Percentiles rank a stretch among this genome's conserved stretches.
These are phyloP conservation scores for Miniopterus natalensis DNA, from an alignment of 2,113 vertebrate species.

Conservation along the genomic window DNA sequence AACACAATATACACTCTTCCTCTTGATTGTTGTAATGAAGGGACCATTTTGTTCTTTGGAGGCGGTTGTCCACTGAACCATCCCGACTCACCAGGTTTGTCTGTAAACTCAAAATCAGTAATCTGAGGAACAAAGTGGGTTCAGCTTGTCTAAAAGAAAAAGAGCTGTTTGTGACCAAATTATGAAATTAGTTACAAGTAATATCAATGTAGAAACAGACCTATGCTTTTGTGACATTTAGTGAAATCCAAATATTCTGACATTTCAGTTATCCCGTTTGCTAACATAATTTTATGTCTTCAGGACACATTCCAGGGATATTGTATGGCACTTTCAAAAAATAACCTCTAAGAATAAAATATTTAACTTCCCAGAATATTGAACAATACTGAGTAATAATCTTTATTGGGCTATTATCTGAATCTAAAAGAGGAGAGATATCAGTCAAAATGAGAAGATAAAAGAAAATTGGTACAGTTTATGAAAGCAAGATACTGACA, in stretches of 20 bases:
- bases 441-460: slow-evolving; percentile 24
- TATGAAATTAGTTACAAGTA: not conserved
- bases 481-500: slow-evolving; percentile 58
- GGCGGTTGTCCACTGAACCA: not conserved
- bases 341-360: not conserved
- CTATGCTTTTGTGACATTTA: not conserved
- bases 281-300: not conserved
- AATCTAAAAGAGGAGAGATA: slow-evolving; percentile 24
- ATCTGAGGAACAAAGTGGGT: not conserved
- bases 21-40: not conserved
- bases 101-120: not conserved
- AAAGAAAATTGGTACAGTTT: not conserved
- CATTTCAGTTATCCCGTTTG: not conserved
- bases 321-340: not conserved
- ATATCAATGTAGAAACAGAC: not conserved
- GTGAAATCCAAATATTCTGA: slow-evolving; percentile 34
- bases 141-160: not conserved
- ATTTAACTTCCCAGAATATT: slow-evolving; percentile 5
- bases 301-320: not conserved
- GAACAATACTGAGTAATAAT: not conserved
- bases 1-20: not conserved
- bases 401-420: slow-evolving; percentile 37
- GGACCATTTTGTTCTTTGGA: not conserved
- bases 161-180: not conserved
- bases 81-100: not conserved